These are phyloP conservation scores for Hemichromis elongatus DNA, from an alignment of 2,113 vertebrate species.

Conservation along the genomic window DNA sequence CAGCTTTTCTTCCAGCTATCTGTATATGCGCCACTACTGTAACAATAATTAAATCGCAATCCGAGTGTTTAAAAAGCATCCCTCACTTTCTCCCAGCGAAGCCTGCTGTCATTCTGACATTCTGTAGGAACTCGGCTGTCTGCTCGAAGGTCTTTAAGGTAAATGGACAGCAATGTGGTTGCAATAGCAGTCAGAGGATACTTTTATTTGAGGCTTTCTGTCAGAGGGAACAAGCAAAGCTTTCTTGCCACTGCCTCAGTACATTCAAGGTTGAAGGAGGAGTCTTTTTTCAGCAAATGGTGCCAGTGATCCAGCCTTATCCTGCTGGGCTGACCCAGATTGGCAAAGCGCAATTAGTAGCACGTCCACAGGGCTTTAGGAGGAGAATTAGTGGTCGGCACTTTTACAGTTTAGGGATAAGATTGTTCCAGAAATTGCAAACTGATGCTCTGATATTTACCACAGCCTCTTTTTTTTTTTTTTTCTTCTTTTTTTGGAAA, in stretches of 20 bases:
- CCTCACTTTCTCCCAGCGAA: not conserved
- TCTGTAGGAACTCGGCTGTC: not conserved
- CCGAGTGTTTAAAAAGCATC: not conserved
- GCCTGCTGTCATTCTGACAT: not conserved
- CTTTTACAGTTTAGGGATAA: constrained; percentile 2
- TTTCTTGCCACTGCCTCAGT: not conserved
- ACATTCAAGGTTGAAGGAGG: constrained; percentile 26
- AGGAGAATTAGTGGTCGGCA: constrained; percentile 2
- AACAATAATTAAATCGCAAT: not conserved
- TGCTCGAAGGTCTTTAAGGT: not conserved
- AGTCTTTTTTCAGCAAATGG: constrained; percentile 35
- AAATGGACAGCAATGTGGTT: constrained; percentile 1
- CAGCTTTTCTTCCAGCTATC: not conserved
- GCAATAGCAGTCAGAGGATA: not conserved
- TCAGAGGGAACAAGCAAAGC: constrained; percentile 11
- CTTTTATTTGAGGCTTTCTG: constrained; percentile 33
- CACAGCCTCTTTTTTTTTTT: not conserved
- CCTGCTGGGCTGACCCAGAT: constrained; percentile 53
- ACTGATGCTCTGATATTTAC: not conserved
- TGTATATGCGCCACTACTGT: not conserved
- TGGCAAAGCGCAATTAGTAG: constrained; percentile 45
- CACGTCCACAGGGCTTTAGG: constrained; percentile 33
- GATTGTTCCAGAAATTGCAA: constrained; percentile 23
- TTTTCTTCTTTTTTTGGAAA: not conserved
- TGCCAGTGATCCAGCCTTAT: constrained; percentile 35